phyloP scores from a whole-genome alignment of 2,888 invertebrate genomes.

The Orchesella flavescens region DNA sequence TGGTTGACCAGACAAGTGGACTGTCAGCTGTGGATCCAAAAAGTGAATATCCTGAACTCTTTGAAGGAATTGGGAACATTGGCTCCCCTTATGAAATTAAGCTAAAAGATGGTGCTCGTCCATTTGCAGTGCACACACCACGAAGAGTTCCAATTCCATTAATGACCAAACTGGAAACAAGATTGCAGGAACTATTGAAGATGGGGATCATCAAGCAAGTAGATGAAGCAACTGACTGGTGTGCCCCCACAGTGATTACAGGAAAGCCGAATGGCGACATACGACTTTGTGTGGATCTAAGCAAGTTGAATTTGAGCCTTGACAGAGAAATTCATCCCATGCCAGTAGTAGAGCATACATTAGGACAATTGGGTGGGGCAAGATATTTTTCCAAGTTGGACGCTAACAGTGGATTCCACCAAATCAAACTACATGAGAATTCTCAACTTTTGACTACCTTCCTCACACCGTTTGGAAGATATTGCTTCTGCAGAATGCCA shows the following conservation, averaged over 20 bases:
- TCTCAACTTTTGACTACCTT: slow-evolving; percentile 14
- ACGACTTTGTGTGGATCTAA: slow-evolving; percentile 65
- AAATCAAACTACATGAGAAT: background rate
- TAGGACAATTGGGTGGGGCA: slow-evolving; percentile 1
- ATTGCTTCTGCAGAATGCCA: background rate
- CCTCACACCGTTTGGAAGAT: slow-evolving; percentile 16
- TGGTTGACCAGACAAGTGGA: background rate
- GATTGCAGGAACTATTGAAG: background rate
- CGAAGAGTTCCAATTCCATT: slow-evolving; percentile 10
- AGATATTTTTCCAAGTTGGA: slow-evolving; percentile 18
- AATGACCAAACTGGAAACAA: slow-evolving; percentile 34
- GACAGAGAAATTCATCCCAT: slow-evolving; percentile 44
- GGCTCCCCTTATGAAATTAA: background rate
- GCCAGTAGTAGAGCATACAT: slow-evolving; percentile 27
- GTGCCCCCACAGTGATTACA: slow-evolving; percentile 73
- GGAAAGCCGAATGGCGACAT: slow-evolving; percentile 73
- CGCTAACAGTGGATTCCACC: slow-evolving; percentile 4
- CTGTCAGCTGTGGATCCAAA: slow-evolving; percentile 53
- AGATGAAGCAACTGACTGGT: slow-evolving; percentile 72
- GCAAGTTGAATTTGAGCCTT: slow-evolving; percentile 67
- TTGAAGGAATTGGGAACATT: slow-evolving; percentile 60
- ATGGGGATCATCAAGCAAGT: slow-evolving; percentile 60
- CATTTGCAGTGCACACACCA: background rate
- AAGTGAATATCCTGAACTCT: slow-evolving; percentile 64
- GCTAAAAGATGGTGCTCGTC: slow-evolving; percentile 2